A percentile compares a stretch with the other conserved stretches of the same genome.
These are phyloP conservation scores for Hofmannophila pseudospretella DNA, from an alignment of 2,888 invertebrate species.

Conservation along the genomic window DNA sequence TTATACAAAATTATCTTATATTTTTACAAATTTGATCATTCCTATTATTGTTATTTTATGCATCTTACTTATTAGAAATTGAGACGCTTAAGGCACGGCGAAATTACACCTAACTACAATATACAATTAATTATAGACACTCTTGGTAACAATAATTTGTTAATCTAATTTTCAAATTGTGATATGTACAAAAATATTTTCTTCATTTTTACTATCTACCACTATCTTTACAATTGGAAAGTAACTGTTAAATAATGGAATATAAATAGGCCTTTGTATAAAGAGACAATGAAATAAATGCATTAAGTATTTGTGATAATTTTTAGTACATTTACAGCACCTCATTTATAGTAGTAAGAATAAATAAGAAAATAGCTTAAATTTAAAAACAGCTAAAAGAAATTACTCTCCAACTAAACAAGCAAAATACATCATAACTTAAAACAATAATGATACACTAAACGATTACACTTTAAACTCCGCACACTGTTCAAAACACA, in stretches of 20 bases:
- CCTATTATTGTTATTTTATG: conserved; percentile 40
- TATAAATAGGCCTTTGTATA: neutral
- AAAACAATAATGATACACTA: conserved; percentile 21
- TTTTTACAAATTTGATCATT: conserved; percentile 61
- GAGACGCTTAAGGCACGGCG: conserved; percentile 77
- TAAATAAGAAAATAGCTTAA: conserved; percentile 18
- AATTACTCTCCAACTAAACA: conserved; percentile 23
- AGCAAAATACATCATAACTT: conserved; percentile 20
- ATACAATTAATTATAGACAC: conserved; percentile 49
- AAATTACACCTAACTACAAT: conserved; percentile 68
- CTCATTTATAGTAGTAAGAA: conserved; percentile 12
- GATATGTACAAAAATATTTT: conserved; percentile 77
- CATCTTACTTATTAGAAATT: conserved; percentile 68
- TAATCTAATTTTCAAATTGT: conserved; percentile 58
- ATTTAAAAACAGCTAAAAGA: conserved; percentile 26
- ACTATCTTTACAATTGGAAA: conserved; percentile 23
- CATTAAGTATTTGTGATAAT: conserved; percentile 27
- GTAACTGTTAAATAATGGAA: conserved; percentile 3
- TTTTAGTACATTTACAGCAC: conserved; percentile 13
- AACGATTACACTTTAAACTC: conserved; percentile 23
- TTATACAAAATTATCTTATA: conserved; percentile 57
- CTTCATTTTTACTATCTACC: conserved; percentile 51
- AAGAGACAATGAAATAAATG: conserved; percentile 18
- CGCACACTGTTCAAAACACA: conserved; percentile 25
- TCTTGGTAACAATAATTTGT: conserved; percentile 65